phyloP scores from a whole-genome alignment of 2,113 vertebrate genomes.

The Halichoerus grypus region DNA sequence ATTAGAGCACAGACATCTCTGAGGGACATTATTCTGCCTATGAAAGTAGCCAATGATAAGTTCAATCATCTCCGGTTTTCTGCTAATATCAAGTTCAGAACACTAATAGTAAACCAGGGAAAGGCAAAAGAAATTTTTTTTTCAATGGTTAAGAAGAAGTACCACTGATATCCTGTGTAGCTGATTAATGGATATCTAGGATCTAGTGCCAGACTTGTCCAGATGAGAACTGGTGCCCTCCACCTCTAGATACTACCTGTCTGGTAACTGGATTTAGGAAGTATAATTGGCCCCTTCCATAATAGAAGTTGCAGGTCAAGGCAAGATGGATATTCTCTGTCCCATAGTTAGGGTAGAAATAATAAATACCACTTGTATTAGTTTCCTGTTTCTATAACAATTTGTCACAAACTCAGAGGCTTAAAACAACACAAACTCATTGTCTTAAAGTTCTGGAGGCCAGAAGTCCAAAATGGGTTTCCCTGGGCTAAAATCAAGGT shows the following conservation, averaged over 20 bases:
- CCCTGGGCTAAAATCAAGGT: neutral
- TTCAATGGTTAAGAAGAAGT: neutral
- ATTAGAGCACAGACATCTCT: neutral
- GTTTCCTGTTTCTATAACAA: neutral
- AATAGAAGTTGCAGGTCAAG: neutral
- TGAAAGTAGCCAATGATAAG: neutral
- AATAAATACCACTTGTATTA: too few relatives aligned
- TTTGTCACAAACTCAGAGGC: neutral
- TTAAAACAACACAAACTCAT: neutral
- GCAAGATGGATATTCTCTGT: neutral
- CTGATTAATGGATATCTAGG: neutral
- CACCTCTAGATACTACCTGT: neutral
- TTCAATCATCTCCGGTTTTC: neutral
- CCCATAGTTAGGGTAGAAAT: neutral
- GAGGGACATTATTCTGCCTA: neutral
- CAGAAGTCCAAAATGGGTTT: neutral
- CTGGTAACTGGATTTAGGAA: neutral
- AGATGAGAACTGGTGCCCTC: neutral
- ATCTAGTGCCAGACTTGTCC: neutral
- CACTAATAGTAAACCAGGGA: neutral
- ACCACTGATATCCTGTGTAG: neutral
- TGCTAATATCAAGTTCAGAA: neutral
- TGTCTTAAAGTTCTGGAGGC: neutral
- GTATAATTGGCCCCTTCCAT: neutral
- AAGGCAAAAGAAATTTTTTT: neutral